Evolutionary conservation across 2,888 invertebrate genomes (phyloP), one percentile per base, ranked within the genome.

Genomic region (Listrodromus nycthemerus): DNA sequence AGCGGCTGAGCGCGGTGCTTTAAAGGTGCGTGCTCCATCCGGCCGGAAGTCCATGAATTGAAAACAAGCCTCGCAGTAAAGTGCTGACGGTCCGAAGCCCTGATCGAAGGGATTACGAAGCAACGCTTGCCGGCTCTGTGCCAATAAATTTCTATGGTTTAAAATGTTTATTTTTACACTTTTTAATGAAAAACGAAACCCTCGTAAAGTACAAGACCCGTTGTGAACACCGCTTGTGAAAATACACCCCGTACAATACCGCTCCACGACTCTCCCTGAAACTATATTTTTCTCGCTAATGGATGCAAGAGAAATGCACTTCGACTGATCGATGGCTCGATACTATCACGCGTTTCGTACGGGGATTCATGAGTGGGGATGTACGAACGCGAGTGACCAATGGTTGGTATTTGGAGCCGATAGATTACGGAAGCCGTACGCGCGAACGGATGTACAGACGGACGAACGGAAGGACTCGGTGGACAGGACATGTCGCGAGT

Each of bases 401-500:
- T 75, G 75, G 65, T 41, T 65, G 76, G 73, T 4, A 70, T 21
- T 45, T 7, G 52, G 69, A 52, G 67, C 48, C 75, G 74, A 79
- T 79, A 65, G 74, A 83, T 83, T 83, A 74, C 69, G 65, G 55
- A 70, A 78, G 48, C 65, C 70, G 75, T 79, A 70, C 33, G 74
- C 67, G 65, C 65, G 74, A 58, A 70, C 75, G 82, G 73, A 78
- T 70, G 58, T 71, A 37, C 77, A 77, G 66, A 83, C 55, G 67
- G 69, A 82, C 82, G 65, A 73, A 80, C 77, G 76, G 71, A 82
- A 41, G 50, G 65, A 70, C 48, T 65, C 79, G 65, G 65, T 33
- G 82, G 79, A 79, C 78, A 78, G 74, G 75, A 83, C 82, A 70
- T 61, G 75, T 76, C 79, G 65, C 58, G 65, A 45, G 33, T 65